Evolutionary conservation across 1,140 invertebrate species (phyloP).

Genomic region (Pristionchus pacificus): DNA sequence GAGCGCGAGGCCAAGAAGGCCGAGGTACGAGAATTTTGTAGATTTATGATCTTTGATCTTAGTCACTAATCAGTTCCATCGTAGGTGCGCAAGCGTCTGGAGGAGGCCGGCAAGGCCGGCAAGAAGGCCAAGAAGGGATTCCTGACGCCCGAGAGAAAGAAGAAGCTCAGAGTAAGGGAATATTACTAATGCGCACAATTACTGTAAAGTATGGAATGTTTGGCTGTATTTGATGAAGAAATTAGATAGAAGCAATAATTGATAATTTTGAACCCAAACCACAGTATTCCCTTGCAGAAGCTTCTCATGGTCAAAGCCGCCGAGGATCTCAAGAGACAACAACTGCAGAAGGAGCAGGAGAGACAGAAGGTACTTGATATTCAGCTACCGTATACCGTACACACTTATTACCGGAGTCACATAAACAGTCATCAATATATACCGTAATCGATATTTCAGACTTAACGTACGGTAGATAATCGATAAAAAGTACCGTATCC

Average conservation of each 20-base stretch:
- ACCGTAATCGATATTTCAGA: too few relatives aligned
- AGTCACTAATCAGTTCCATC: background rate
- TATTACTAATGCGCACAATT: background rate
- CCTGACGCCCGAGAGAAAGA: conserved; percentile 45
- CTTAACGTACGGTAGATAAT: too few relatives aligned
- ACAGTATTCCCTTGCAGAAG: conserved; percentile 62
- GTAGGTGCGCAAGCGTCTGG: conserved; percentile 39
- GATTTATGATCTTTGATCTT: background rate
- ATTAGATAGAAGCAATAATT: background rate
- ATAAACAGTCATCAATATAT: too few relatives aligned
- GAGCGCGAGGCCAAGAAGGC: conserved; percentile 44
- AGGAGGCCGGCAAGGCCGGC: conserved; percentile 40
- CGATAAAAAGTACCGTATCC: too few relatives aligned
- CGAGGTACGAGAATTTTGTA: conserved; percentile 22
- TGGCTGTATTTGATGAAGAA: background rate
- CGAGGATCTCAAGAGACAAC: conserved; percentile 97
- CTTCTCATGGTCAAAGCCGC: conserved; percentile 98
- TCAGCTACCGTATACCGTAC: too few relatives aligned
- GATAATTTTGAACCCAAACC: background rate
- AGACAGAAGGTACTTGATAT: conserved; percentile 92
- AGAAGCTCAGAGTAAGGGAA: conserved; percentile 58
- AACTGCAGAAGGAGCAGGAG: conserved; percentile 93
- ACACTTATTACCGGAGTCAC: too few relatives aligned
- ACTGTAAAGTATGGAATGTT: conserved; percentile 59
- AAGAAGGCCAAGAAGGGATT: conserved; percentile 52